These are phyloP conservation scores for Ricordea florida DNA, from an alignment of 92 coral and sea anemone genomes.

Conservation along the genomic window DNA sequence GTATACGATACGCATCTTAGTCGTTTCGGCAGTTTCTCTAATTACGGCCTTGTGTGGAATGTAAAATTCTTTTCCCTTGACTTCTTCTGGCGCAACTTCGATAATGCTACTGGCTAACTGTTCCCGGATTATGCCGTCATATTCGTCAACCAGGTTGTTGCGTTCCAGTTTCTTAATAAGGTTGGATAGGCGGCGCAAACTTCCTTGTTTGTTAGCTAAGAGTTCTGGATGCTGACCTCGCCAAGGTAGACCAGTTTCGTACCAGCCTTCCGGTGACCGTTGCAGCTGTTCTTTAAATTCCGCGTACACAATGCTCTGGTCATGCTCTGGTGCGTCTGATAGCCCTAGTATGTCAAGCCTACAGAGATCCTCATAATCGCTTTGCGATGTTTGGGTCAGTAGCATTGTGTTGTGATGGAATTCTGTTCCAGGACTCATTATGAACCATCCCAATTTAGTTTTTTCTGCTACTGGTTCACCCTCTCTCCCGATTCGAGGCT, in stretches of 20 bases:
- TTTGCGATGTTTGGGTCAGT: not conserved
- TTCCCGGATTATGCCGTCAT: constrained; percentile 2
- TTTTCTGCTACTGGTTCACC: constrained; percentile 10
- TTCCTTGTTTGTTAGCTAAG: constrained; percentile 13
- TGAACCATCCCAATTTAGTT: not conserved
- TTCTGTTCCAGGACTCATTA: constrained; percentile 1
- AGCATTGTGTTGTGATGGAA: not conserved
- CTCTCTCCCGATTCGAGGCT: constrained; percentile 17
- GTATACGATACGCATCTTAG: constrained; percentile 32
- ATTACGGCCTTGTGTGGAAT: constrained; percentile 51
- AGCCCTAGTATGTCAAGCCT: constrained; percentile 8
- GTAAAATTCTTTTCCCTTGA: constrained; percentile 9
- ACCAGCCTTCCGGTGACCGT: constrained; percentile 2
- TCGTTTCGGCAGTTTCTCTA: constrained; percentile 11
- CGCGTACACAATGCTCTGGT: not conserved
- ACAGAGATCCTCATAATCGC: constrained; percentile 10
- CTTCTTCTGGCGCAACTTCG: constrained; percentile 11
- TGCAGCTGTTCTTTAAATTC: constrained; percentile 9
- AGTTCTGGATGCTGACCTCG: constrained; percentile 2
- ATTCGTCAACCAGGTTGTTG: not conserved
- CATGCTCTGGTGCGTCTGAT: constrained; percentile 1
- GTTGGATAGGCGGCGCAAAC: constrained; percentile 11
- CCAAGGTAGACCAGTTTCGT: constrained; percentile 6
- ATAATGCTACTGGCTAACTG: not conserved
- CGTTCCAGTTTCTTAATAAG: constrained; percentile 6